A percentile compares a stretch with the other conserved stretches of the same genome.
These are phyloP conservation scores for Drosophila malerkotliana DNA, from an alignment of 1,140 invertebrate species.

Conservation along the genomic window DNA sequence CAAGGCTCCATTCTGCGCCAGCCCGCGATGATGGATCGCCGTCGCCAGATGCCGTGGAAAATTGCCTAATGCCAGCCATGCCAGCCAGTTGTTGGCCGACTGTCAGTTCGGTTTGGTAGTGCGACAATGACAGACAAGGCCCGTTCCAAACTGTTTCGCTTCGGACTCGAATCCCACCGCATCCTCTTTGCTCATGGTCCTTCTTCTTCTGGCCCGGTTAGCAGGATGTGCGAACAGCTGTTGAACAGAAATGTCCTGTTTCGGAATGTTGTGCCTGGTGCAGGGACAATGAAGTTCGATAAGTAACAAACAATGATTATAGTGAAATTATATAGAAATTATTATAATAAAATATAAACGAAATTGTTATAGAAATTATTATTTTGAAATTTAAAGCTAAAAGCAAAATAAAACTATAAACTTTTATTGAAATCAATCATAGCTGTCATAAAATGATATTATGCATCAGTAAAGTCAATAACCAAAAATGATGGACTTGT, in stretches of 20 bases:
- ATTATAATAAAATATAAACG: too few relatives aligned
- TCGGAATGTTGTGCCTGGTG: background rate
- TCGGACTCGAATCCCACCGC: background rate
- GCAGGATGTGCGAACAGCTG: constrained; percentile 5
- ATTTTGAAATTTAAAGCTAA: background rate
- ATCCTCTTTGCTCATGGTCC: background rate
- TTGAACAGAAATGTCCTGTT: background rate
- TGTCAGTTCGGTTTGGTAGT: constrained; percentile 8
- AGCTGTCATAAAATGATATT: background rate
- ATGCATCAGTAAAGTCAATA: background rate
- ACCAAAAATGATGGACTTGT: background rate
- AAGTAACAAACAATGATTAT: too few relatives aligned
- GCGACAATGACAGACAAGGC: constrained; percentile 16
- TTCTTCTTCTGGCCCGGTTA: background rate
- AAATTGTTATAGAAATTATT: too few relatives aligned
- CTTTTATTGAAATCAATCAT: background rate
- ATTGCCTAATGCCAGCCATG: constrained; percentile 26
- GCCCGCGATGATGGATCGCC: constrained; percentile 37
- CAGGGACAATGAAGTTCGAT: too few relatives aligned
- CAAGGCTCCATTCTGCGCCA: background rate
- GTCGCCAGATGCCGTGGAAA: constrained; percentile 19
- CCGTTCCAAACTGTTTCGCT: background rate
- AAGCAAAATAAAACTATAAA: too few relatives aligned
- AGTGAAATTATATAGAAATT: too few relatives aligned
- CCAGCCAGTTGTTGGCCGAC: background rate